These are phyloP conservation scores for Platycnemis pennipes DNA, from an alignment of 2,888 invertebrate species.

Conservation along the genomic window DNA sequence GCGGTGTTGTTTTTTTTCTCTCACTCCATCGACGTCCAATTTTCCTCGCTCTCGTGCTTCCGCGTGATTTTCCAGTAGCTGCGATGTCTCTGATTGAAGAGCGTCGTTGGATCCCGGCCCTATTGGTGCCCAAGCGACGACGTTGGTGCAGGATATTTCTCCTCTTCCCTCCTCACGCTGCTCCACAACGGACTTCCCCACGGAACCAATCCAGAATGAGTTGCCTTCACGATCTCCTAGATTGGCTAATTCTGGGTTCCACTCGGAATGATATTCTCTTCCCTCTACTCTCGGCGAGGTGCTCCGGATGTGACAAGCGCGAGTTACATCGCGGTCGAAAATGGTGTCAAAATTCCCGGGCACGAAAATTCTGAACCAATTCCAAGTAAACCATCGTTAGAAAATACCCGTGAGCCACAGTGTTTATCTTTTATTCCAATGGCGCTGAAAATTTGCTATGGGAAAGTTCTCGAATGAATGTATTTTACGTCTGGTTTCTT, in stretches of 20 bases:
- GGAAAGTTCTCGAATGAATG: not conserved
- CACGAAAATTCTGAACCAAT: too few relatives aligned
- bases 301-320: too few relatives aligned
- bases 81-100: not conserved
- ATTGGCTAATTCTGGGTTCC: too few relatives aligned
- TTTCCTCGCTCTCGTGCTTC: not conserved
- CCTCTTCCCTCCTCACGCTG: not conserved
- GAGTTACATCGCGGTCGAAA: too few relatives aligned
- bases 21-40: constrained; percentile 3
- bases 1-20: not conserved
- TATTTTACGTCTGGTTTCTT: not conserved
- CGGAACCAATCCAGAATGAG: not conserved
- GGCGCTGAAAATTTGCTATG: not conserved
- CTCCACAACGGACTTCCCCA: not conserved
- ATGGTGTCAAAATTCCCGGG: too few relatives aligned
- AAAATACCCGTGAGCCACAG: too few relatives aligned
- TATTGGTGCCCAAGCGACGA: not conserved
- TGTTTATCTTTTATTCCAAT: too few relatives aligned
- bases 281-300: too few relatives aligned
- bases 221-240: not conserved
- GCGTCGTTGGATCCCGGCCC: not conserved
- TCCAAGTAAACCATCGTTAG: too few relatives aligned
- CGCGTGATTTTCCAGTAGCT: not conserved
- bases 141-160: not conserved
- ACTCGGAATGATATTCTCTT: too few relatives aligned